Evolutionary conservation across 1,140 invertebrate genomes (phyloP), one percentile per base, ranked within the genome.

Genomic region (Scaptomyza hsui): DNA sequence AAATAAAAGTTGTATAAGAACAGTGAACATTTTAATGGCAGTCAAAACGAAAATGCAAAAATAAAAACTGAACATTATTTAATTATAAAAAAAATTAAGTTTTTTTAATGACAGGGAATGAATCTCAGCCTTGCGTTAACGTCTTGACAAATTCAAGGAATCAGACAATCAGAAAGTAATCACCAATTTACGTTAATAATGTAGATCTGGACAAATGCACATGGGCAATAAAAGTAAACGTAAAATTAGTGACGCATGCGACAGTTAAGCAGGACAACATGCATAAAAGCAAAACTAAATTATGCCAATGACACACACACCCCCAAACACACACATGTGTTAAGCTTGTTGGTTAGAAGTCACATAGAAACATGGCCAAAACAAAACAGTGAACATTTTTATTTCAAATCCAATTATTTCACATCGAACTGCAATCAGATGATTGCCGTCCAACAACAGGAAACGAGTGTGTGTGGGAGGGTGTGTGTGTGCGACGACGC

Each of bases 321-420:
- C 6, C 75, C 49, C 35, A 61, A 10, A 55, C 24, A 35, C 42
- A 42, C 18, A 16, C 37, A 35, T 48, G 10, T 13, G 18, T 7
- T 4, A 35, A 52, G 9, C 49, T 37, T 16, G 12, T 44, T 57
- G 55, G 35, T 44, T 48, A 12, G 29, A 55, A 37, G 39, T 39
- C 62, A 47, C 56, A 62, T 53, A 64, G 35, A 37, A 37, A 37
- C 45, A 32, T 18, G 55, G 61, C 45, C 73, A 63, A 59, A 59
- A 69, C 73, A 52, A 70, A 75, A 78, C 49, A 64, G 64, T 41
- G 45, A 75, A 78, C 86, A 89, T 78, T 89, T 89, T 89, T 89
- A 89, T 89, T 77, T 86, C 71, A 88, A 89, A 89, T 89, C 78
- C 86, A 89, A 89, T 89, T 89, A 89, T 88, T 74, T 86, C 67